Evolutionary conservation across 2,888 invertebrate species (phyloP), one percentile per base, ranked within the genome.

Genomic region (Gymnoscelis rufifasciata): DNA sequence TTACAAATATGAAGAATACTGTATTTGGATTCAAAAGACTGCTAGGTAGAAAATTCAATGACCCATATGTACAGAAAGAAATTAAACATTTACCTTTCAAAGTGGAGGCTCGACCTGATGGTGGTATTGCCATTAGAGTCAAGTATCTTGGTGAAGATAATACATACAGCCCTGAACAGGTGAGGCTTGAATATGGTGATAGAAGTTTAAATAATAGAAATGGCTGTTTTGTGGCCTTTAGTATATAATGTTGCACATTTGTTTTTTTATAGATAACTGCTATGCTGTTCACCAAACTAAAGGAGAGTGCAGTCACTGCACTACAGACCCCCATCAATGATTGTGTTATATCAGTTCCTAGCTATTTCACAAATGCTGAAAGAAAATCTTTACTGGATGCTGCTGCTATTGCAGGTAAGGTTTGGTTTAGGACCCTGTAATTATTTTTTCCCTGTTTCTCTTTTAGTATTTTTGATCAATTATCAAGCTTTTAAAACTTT

Each of bases 1-100:
- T 97, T 43, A 97, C 98, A 65, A 99, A 99, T 78, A 93, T 98
- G 92, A 97, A 96, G 82, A 99, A 98, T 78, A 99, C 99, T 53
- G 92, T 99, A 47, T 93, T 93, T 84, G 95, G 95, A 52, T 96
- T 99, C 81, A 99, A 98, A 84, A 92, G 96, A 67, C 89, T 99
- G 41, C 83, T 99, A 67, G 99, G 99, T 45, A 91, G 98, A 67
- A 94, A 94, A 75, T 97, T 91, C 78, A 91, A 92, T 61, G 98
- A 99, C 86, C 95, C 95, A 11, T 91, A 93, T 71, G 95, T 96
- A 29, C 95, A 97, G 75, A 91, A 92, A 68, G 98, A 98, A 80
- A 77, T 95, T 30, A 90, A 91, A 66, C 90, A 91, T 74, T 89
- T 96, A 63, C 95, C 97, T 38, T 98, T 92, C 78, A 92, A 92